phyloP scores from a whole-genome alignment of 2,888 invertebrate species.

The Nomada ruficornis region DNA sequence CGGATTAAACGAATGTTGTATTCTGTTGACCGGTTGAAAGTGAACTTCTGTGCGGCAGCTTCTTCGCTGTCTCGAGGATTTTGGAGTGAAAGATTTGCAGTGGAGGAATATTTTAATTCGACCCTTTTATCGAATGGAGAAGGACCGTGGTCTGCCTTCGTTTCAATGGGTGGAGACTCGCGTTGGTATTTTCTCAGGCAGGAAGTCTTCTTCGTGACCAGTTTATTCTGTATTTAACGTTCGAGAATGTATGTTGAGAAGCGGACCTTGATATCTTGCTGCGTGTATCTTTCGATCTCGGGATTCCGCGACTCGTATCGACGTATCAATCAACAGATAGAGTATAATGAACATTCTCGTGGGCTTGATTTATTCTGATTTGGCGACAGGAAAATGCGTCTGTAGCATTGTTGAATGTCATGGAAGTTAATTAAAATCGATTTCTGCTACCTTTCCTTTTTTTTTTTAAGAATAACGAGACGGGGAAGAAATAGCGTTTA shows the following conservation, averaged over 20 bases:
- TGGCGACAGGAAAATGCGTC: too few relatives aligned
- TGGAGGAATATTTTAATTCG: too few relatives aligned
- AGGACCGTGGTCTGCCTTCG: too few relatives aligned
- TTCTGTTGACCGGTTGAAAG: neutral
- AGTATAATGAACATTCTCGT: conserved; percentile 21
- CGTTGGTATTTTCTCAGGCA: conserved; percentile 9
- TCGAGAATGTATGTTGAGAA: neutral
- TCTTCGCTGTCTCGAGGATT: neutral
- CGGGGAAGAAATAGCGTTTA: neutral
- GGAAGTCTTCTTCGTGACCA: conserved; percentile 14
- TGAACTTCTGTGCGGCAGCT: neutral
- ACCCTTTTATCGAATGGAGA: too few relatives aligned
- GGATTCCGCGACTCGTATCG: conserved; percentile 18
- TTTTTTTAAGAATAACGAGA: neutral
- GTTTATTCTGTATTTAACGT: conserved; percentile 14
- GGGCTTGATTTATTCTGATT: conserved; percentile 14
- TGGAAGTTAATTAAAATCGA: conserved; percentile 8
- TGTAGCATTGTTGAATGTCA: neutral
- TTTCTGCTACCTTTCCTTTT: neutral
- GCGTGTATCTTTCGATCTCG: conserved; percentile 7
- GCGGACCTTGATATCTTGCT: conserved; percentile 6
- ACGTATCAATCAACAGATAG: conserved; percentile 21
- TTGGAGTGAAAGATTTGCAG: too few relatives aligned
- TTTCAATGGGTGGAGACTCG: neutral
- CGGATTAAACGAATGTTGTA: conserved; percentile 2